A percentile compares a stretch with the other conserved stretches of the same genome.
phyloP scores from a whole-genome alignment of 2,888 invertebrate genomes.

The Lasioglossum morio region DNA sequence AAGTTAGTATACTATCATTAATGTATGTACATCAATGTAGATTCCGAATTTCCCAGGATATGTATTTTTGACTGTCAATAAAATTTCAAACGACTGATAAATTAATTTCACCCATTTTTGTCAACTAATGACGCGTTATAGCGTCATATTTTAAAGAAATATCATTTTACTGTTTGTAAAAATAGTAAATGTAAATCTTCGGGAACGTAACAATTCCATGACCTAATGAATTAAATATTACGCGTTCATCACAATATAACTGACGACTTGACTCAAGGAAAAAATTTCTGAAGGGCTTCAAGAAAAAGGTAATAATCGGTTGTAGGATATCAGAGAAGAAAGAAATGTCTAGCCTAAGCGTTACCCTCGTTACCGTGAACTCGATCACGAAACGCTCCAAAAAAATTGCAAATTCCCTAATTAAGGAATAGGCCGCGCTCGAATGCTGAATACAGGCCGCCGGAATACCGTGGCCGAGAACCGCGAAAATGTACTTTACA shows the following conservation, averaged over 20 bases:
- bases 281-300: not conserved
- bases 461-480: conserved; percentile 8
- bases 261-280: not conserved
- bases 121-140: no score
- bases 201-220: no score
- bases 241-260: not conserved
- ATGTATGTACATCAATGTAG: no score
- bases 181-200: no score
- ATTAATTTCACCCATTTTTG: no score
- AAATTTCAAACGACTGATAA: no score
- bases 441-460: not conserved
- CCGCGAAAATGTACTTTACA: conserved; percentile 34
- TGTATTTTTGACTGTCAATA: no score
- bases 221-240: not conserved
- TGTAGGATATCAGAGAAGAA: not conserved
- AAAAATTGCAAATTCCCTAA: conserved; percentile 22
- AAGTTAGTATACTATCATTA: not conserved
- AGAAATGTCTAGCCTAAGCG: not conserved
- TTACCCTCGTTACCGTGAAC: not conserved
- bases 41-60: no score
- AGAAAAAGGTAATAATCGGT: not conserved
- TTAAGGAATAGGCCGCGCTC: conserved; percentile 9
- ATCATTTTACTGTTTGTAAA: no score
- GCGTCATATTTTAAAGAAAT: no score
- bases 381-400: conserved; percentile 11